Percentiles rank a stretch among this genome's conserved stretches.
phyloP scores from a whole-genome alignment of 2,888 invertebrate genomes.

The Ormyrus thymus region DNA sequence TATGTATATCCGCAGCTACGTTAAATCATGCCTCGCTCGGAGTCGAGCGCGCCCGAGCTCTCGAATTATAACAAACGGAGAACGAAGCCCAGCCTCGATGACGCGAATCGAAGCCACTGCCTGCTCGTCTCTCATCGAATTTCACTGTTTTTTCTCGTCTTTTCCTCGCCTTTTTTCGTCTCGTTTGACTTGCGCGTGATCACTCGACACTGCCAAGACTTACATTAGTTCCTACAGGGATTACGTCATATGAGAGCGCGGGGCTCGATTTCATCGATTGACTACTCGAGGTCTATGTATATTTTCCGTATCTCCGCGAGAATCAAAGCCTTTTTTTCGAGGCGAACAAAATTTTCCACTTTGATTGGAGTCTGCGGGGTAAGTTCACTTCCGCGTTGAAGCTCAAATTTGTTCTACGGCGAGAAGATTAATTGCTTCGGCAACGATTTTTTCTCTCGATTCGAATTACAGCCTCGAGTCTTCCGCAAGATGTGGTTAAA shows the following conservation, averaged over 20 bases:
- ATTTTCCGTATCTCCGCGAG: conserved; percentile 3
- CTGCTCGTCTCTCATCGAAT: background rate
- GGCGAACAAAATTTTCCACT: conserved; percentile 20
- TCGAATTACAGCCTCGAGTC: too few species aligned
- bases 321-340: conserved; percentile 4
- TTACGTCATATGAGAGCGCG: background rate
- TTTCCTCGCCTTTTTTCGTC: background rate
- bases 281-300: background rate
- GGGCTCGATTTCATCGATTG: conserved; percentile 19
- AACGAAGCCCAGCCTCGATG: conserved; percentile 18
- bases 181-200: background rate
- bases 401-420: too few species aligned
- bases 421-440: background rate
- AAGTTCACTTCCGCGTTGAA: too few species aligned
- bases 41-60: background rate
- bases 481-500: background rate
- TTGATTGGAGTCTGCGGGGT: background rate
- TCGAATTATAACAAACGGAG: conserved; percentile 4
- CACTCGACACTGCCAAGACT: background rate
- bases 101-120: conserved; percentile 19
- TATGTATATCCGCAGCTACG: conserved; percentile 3
- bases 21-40: conserved; percentile 25
- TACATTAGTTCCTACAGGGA: background rate
- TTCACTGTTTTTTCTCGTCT: background rate
- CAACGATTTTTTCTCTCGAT: background rate